Percentiles rank a stretch among this genome's conserved stretches.
Conservation (phyloP, 92 coral and sea anemone species). For the Parazoanthus atlanticus region DNA sequence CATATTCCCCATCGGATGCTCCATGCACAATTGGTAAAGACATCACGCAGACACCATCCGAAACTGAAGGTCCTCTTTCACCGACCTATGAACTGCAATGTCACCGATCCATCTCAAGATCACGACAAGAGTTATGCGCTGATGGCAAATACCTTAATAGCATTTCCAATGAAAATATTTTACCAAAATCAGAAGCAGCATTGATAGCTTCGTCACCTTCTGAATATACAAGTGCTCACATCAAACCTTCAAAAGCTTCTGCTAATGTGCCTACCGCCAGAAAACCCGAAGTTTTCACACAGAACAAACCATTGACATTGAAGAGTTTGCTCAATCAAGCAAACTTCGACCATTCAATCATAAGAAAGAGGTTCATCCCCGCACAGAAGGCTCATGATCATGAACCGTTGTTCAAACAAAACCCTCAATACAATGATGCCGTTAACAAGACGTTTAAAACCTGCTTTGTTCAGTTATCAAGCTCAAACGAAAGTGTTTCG, state of each 20-base stretch:
- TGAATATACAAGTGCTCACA: background rate
- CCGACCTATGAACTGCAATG: slow-evolving; percentile 1
- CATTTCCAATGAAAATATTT: background rate
- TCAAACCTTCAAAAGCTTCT: background rate
- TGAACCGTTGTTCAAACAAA: background rate
- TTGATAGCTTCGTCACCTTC: background rate
- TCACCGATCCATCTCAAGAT: background rate
- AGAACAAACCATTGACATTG: no score
- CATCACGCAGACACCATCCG: background rate
- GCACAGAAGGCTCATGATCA: background rate
- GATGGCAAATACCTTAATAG: background rate
- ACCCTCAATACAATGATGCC: background rate
- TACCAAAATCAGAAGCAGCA: background rate
- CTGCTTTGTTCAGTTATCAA: background rate
- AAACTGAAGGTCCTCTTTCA: background rate
- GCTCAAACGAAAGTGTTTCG: background rate
- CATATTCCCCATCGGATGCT: background rate
- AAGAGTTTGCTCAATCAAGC: background rate
- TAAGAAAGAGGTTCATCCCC: background rate
- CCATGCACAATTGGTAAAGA: background rate
- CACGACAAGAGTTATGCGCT: background rate
- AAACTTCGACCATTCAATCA: background rate
- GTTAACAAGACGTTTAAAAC: background rate
- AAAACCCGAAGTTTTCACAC: background rate
- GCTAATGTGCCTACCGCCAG: background rate